Evolutionary conservation across 2,888 invertebrate species (phyloP), one percentile per base, ranked within the genome.

Genomic region (Melieria picta): DNA sequence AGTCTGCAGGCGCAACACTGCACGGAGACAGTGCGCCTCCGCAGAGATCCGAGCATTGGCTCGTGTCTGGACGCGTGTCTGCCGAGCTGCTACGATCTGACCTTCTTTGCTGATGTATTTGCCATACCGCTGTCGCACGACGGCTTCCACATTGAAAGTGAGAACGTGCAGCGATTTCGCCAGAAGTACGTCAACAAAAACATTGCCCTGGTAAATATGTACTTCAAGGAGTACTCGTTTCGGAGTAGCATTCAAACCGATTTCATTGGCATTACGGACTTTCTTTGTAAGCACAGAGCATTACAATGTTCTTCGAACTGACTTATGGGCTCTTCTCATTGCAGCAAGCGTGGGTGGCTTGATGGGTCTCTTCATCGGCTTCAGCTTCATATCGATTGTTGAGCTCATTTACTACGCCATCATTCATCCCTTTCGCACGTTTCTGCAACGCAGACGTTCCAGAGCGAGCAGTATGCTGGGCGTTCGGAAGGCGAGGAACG

Each of bases 341-440:
- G 55, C 87, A 94, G 94, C 94, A 0, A 93, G 92, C 81, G 92
- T 93, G 3, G 94, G 94, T 13, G 94, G 94, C 5, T 87, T 94
- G 1, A 88, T 94, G 50, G 94, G 94, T 0, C 88, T 95, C 0
- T 94, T 94, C 82, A 89, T 94, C 89, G 94, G 94, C 4, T 94
- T 95, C 84, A 94, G 94, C 81, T 91, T 94, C 80, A 89, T 94
- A 81, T 94, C 94, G 75, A 89, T 91, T 0, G 90, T 93, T 62
- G 94, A 94, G 85, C 88, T 94, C 6, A 71, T 93, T 4, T 94
- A 94, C 84, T 94, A 91, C 80, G 79, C 91, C 50, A 89, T 91
- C 1, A 84, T 94, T 56, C 89, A 91, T 75, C 87, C 91, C 43
- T 84, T 90, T 78, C 81, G 80, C 48, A 77, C 77, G 43, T 77